Conservation (phyloP, 1,140 invertebrate species). For the Orchesella cincta region DNA sequence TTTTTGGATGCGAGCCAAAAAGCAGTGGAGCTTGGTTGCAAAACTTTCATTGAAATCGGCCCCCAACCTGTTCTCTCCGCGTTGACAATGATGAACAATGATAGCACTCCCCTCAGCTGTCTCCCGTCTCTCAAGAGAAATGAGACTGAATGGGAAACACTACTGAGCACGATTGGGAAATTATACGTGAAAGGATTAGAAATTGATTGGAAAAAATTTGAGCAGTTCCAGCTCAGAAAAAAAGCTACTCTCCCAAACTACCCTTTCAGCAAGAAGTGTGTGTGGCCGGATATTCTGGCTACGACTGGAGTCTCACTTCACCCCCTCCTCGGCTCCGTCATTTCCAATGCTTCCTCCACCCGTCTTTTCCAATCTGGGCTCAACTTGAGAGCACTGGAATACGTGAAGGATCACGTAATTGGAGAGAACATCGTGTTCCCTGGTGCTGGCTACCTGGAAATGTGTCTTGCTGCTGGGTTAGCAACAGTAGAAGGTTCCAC, state of each 20-base stretch:
- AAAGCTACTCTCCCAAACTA: slow-evolving; percentile 35
- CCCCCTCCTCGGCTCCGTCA: slow-evolving; percentile 29
- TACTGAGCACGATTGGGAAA: slow-evolving; percentile 28
- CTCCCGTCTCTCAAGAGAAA: slow-evolving; percentile 35
- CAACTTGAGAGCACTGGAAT: background rate
- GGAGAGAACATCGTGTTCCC: slow-evolving; percentile 30
- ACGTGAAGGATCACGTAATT: slow-evolving; percentile 27
- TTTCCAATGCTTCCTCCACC: slow-evolving; percentile 14
- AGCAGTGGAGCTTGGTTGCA: background rate
- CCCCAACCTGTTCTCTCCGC: slow-evolving; percentile 9
- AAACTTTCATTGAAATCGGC: background rate
- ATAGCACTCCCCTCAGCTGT: background rate
- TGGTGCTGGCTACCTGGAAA: slow-evolving; percentile 38
- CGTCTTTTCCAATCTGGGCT: slow-evolving; percentile 15
- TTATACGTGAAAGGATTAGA: slow-evolving; percentile 27
- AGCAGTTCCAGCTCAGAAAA: slow-evolving; percentile 1
- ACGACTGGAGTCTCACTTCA: background rate
- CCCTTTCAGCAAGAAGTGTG: slow-evolving; percentile 37
- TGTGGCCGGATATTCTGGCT: slow-evolving; percentile 23
- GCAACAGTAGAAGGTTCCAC: background rate
- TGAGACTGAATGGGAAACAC: slow-evolving; percentile 34
- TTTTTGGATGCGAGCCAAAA: background rate
- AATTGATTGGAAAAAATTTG: slow-evolving; percentile 38
- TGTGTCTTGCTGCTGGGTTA: slow-evolving; percentile 7
- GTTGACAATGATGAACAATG: slow-evolving; percentile 2